phyloP scores from a whole-genome alignment of 2,888 invertebrate genomes.

The Cryptocheilus praepositus region DNA sequence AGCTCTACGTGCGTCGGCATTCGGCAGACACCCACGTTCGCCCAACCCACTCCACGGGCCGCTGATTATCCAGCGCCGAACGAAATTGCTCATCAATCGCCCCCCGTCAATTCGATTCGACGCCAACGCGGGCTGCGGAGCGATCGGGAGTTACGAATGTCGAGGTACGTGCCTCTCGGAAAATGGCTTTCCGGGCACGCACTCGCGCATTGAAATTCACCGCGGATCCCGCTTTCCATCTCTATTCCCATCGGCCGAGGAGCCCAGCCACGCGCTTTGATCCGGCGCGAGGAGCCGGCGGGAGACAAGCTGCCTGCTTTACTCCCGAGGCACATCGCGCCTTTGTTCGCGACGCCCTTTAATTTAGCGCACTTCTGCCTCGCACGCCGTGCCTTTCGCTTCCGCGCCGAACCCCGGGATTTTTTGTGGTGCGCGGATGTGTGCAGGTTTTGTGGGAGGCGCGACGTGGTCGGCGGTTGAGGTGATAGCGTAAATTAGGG shows the following conservation, averaged over 20 bases:
- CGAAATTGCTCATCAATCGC: background rate
- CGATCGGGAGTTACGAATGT: background rate
- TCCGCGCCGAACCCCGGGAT: too few species aligned
- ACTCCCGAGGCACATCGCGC: constrained; percentile 66
- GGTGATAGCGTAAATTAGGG: too few species aligned
- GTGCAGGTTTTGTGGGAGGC: too few species aligned
- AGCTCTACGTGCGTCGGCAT: too few species aligned
- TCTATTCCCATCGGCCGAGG: constrained; percentile 65
- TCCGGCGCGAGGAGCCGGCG: constrained; percentile 42
- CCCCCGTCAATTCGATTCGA: too few species aligned
- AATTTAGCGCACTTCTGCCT: constrained; percentile 47
- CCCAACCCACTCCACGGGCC: background rate
- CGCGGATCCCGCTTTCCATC: constrained; percentile 72
- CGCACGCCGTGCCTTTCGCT: background rate
- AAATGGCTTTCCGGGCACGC: constrained; percentile 70
- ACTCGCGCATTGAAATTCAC: constrained; percentile 72
- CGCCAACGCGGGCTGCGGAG: constrained; percentile 1
- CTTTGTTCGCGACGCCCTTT: constrained; percentile 59
- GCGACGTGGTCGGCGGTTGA: too few species aligned
- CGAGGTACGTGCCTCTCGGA: constrained; percentile 20
- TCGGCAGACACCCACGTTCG: too few species aligned
- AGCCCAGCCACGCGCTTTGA: constrained; percentile 54
- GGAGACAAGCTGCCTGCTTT: constrained; percentile 53
- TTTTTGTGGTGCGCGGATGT: too few species aligned
- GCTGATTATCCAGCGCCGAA: background rate